Conservation (phyloP, 2,113 vertebrate genomes). For the Catharus fuscescens region DNA sequence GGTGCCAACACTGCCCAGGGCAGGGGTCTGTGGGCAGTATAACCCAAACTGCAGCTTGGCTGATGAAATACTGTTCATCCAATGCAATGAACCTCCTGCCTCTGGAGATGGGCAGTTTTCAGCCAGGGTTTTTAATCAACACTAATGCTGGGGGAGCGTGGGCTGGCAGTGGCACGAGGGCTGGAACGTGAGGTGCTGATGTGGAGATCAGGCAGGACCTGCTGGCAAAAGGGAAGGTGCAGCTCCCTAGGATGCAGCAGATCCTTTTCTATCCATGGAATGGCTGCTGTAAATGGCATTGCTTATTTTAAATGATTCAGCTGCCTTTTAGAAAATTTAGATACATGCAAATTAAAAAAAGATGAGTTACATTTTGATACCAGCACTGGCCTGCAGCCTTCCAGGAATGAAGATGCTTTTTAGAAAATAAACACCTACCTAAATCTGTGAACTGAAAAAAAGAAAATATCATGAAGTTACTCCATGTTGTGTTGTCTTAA, state of each 20-base stretch:
- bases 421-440: neutral
- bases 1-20: neutral
- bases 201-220: neutral
- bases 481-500: neutral
- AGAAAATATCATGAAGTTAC: neutral
- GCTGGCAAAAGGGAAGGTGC: neutral
- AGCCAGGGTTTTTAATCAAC: neutral
- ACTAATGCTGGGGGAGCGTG: rapidly evolving
- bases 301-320: neutral
- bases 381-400: neutral
- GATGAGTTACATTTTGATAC: neutral
- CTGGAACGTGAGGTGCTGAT: neutral
- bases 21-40: neutral
- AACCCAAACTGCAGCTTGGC: neutral
- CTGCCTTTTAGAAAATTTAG: neutral
- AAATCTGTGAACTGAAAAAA: neutral
- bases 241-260: neutral
- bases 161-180: neutral
- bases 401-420: neutral
- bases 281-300: neutral
- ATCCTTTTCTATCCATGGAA: neutral
- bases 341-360: neutral
- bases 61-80: neutral
- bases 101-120: neutral
- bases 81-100: neutral